These are phyloP conservation scores for Myodes glareolus DNA, from an alignment of 2,113 vertebrate species.

Conservation along the genomic window DNA sequence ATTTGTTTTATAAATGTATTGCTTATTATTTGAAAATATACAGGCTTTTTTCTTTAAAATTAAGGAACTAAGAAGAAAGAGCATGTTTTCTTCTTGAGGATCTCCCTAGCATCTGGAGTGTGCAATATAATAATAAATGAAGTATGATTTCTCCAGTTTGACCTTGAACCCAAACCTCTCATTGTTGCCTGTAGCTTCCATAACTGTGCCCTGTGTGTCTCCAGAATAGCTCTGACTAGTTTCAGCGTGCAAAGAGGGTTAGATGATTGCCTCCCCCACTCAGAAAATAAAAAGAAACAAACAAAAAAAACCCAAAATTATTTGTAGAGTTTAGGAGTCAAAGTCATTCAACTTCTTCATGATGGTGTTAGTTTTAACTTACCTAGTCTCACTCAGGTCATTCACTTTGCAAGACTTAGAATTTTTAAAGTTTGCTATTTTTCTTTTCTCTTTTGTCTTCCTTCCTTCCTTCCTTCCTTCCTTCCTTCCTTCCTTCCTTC, in stretches of 20 bases:
- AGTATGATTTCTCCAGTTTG: not conserved
- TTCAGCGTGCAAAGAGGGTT: not conserved
- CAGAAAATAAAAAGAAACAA: not conserved
- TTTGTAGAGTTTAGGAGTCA: not conserved
- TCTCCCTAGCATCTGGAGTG: not conserved
- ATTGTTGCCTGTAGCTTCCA: too few species aligned
- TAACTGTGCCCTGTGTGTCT: too few species aligned
- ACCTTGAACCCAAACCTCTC: too few species aligned
- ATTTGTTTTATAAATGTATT: not conserved
- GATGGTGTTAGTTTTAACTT: not conserved
- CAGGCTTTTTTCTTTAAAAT: not conserved
- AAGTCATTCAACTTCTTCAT: fast-evolving
- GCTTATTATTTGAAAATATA: not conserved
- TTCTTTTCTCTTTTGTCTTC: not conserved
- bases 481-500: too few species aligned
- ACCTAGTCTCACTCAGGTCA: not conserved
- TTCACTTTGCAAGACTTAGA: not conserved
- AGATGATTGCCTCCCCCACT: not conserved
- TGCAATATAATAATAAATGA: not conserved
- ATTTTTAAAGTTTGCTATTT: too few species aligned
- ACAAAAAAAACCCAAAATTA: fast-evolving
- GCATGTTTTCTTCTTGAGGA: not conserved
- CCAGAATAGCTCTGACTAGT: not conserved
- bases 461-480: not conserved
- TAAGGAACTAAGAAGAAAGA: not conserved